Base-by-base conservation (phyloP, 92 coral and sea anemone species). In the Epizoanthus scotinus region DNA sequence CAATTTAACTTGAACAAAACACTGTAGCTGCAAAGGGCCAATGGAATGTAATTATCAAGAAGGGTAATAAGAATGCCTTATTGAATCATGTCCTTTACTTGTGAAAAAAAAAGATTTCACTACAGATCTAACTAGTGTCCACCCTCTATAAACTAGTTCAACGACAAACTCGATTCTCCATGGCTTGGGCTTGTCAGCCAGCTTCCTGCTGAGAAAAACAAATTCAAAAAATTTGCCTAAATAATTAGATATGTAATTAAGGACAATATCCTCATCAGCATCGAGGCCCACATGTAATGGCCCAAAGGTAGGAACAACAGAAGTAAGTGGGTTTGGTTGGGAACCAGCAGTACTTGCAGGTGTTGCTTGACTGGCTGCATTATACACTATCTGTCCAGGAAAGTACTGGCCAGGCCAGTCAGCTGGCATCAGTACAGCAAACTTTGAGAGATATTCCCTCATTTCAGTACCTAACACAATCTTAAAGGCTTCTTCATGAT, bases 101-200 rank as follows among this genome's bases (percentile, higher is more conserved):
- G 54, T 0, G 38, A 20, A 47, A 85, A 79, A n/a, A 21, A 79
- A 31, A 58, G 80, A 69, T 28, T 85, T 85, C 0, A 63, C 77
- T 20, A 55, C 84, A 52, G 74, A 70, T 72, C 81, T 60, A 13
- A 84, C 38, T 14, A 57, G 63, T 25, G 84, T 84, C 88, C 88
- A 84, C 26, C 88, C 88, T 6, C 85, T 78, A 82, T 86, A 82
- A 0, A 60, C 57, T 5, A 82, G 58, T 60, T 70, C 87, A 8
- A 87, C 87, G 5, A 70, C 21, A 38, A 82, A 87, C 73, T 83
- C 84, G 26, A 65, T 86, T 36, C 84, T 55, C 86, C 90, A 82
- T 25, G 90, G 86, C 53, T 86, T 86, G 18, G 89, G 89, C 24
- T 77, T 77, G 27, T 87, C 87, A 19, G 89, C 86, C 52, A 85